Base-by-base conservation (phyloP, 1,140 invertebrate genomes). In the Cecropterus lyciades region DNA sequence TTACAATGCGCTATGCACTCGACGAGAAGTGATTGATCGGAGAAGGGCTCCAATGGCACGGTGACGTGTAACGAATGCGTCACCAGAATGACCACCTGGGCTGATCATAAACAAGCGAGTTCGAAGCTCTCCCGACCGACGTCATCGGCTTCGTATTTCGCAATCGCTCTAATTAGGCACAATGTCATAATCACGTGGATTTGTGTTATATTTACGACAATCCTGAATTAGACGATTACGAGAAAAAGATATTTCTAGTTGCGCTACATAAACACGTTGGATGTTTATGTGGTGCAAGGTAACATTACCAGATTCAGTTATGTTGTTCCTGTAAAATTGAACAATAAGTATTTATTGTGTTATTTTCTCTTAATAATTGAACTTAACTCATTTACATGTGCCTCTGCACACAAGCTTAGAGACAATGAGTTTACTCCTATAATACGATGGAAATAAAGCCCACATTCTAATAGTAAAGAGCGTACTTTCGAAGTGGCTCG, bases 161-260 rank as follows among this genome's bases (percentile, higher is more conserved):
- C 45, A 60, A 60, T 1, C 49, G 49, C 15, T 49, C 43, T 49
- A 60, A 60, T 60, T 60, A 60, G 27, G 15, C 8, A 13, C 57
- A 49, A 60, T 60, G 43, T 60, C 57, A 60, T 60, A 60, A 49
- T 60, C 57, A 60, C 45, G 57, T 37, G 45, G 15, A 48, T 37
- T 48, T 60, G 37, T 42, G 52, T 20, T 20, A 30, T 48, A 60
- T 48, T 48, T 60, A 60, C 45, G 46, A 60, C 45, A 60, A 49
- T 60, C 57, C 45, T 30, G 57, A 60, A 49, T 17, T 60, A 60
- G 57, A 49, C 43, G 45, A n/a, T 17, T 48, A 43, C 24, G 15
- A 60, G 56, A 33, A 60, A 53, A 30, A 55, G 40, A 16, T 65
- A 45, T 42, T 43, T 52, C 40, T 65, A 43, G 17, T 37, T 53